phyloP scores from a whole-genome alignment of 2,888 invertebrate species.

The Drosophila sordidapex region DNA sequence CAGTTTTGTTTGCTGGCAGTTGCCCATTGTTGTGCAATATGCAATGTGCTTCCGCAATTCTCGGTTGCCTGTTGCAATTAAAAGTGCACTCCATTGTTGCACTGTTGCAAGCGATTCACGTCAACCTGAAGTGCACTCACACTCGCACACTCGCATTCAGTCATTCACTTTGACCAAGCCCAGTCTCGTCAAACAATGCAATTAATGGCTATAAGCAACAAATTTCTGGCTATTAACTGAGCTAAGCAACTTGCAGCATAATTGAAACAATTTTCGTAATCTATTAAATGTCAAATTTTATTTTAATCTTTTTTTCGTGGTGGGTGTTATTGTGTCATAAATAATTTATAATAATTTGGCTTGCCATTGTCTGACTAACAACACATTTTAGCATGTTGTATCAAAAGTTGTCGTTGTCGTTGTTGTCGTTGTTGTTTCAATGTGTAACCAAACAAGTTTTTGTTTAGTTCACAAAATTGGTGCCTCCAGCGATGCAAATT shows the following conservation, averaged over 20 bases:
- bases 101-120: conserved; percentile 41
- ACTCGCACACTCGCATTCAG: conserved; percentile 14
- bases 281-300: conserved; percentile 38
- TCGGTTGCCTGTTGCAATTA: conserved; percentile 34
- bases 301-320: conserved; percentile 28
- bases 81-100: conserved; percentile 49
- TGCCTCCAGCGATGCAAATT: conserved; percentile 45
- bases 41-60: conserved; percentile 49
- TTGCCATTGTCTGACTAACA: conserved; percentile 34
- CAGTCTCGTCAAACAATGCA: conserved; percentile 7
- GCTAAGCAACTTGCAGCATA: conserved; percentile 29
- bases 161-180: conserved; percentile 9
- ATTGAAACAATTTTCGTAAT: conserved; percentile 50
- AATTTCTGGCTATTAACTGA: not conserved
- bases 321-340: conserved; percentile 58
- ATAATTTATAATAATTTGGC: conserved; percentile 60
- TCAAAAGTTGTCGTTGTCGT: conserved; percentile 5
- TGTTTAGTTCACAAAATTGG: conserved; percentile 3
- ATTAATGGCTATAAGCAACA: conserved; percentile 35
- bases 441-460: conserved; percentile 42
- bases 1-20: conserved; percentile 30
- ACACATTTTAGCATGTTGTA: conserved; percentile 43
- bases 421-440: conserved; percentile 16
- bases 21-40: conserved; percentile 33
- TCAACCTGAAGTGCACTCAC: conserved; percentile 59